Evolutionary conservation across 2,888 invertebrate genomes (phyloP).

Genomic region (Epsilonema sp.): DNA sequence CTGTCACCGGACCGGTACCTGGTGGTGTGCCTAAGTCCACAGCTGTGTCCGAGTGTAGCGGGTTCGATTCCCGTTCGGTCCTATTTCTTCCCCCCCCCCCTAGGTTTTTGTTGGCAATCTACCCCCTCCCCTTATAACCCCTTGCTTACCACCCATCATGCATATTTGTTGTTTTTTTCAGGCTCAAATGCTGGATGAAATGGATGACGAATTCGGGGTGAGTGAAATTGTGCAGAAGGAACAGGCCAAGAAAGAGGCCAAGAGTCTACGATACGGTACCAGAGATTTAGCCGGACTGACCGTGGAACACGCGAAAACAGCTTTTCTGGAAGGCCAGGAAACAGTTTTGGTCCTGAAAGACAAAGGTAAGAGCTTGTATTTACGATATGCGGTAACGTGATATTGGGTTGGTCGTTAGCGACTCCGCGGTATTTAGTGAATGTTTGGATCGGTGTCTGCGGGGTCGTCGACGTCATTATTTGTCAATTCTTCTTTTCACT

Average conservation of each 20-base stretch:
- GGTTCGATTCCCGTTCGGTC: too few species aligned
- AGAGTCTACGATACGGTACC: conserved; percentile 41
- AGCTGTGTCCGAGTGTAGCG: too few species aligned
- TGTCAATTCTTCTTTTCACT: background rate
- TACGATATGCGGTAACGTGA: too few species aligned
- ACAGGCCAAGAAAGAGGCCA: conserved; percentile 29
- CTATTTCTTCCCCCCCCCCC: too few species aligned
- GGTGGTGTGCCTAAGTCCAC: too few species aligned
- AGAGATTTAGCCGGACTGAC: conserved; percentile 55
- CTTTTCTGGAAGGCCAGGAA: conserved; percentile 35
- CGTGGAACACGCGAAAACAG: conserved; percentile 50
- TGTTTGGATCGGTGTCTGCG: too few species aligned
- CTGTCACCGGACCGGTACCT: too few species aligned
- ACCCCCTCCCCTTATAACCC: too few species aligned
- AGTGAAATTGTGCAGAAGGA: conserved; percentile 62
- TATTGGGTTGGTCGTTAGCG: background rate
- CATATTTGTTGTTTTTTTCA: conserved; percentile 26
- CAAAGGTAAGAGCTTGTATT: conserved; percentile 43
- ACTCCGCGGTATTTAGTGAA: too few species aligned
- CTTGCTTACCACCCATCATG: too few species aligned
- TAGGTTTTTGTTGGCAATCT: too few species aligned
- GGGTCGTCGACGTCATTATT: too few species aligned
- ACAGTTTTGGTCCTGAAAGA: conserved; percentile 83
- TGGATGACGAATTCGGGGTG: conserved; percentile 83
- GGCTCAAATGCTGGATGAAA: conserved; percentile 79